These are phyloP conservation scores for Erpobdella octoculata DNA, from an alignment of 2,888 invertebrate genomes.

Conservation along the genomic window DNA sequence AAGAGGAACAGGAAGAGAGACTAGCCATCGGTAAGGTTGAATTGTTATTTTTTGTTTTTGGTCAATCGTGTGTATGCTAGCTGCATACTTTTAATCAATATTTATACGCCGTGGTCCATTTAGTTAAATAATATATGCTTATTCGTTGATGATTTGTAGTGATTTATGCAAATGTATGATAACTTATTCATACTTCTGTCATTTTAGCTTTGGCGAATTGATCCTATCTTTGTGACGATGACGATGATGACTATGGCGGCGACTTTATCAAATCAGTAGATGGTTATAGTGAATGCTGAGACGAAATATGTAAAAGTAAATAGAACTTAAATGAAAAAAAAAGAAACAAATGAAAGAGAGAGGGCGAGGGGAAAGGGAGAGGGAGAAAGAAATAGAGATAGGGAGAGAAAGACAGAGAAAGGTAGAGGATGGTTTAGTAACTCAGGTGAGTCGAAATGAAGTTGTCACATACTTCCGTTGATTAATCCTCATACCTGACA, in stretches of 20 bases:
- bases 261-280: neutral
- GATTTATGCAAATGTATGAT: no score
- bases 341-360: slow-evolving; percentile 24
- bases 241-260: neutral
- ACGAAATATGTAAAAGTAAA: no score
- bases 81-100: neutral
- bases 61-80: neutral
- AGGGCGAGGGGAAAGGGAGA: slow-evolving; percentile 31
- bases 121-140: no score
- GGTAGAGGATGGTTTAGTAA: slow-evolving; percentile 18
- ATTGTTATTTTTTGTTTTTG: neutral
- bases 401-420: slow-evolving; percentile 35
- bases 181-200: no score
- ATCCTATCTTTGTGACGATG: no score
- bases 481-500: no score
- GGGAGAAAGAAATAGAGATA: slow-evolving; percentile 34
- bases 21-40: slow-evolving; percentile 9
- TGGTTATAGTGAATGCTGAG: no score
- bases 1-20: slow-evolving; percentile 23
- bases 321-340: no score
- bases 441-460: neutral
- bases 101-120: no score
- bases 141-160: no score
- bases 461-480: no score
- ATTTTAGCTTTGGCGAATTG: no score